Evolutionary conservation across 2,888 invertebrate genomes (phyloP), one percentile per base, ranked within the genome.

Genomic region (Noctua janthina): DNA sequence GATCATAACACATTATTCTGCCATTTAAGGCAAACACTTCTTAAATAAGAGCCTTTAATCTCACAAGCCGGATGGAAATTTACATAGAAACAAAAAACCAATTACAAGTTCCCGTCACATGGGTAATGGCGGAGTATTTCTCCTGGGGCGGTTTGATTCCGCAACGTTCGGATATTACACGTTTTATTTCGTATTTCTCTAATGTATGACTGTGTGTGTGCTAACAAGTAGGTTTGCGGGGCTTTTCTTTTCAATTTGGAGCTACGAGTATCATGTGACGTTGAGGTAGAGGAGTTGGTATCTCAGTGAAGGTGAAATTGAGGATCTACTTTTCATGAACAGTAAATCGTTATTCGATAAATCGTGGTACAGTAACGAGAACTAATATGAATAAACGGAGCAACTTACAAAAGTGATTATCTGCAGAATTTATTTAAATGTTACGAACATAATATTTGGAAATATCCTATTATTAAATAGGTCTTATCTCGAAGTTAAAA

Each of bases 61-160:
- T 90, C 83, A 81, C 81, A 80, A 88, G 79, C 82, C 79, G 74
- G 85, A 88, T 81, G 81, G 79, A 81, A 88, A 90, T 91, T 90
- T 91, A 87, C 91, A 90, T 90, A 88, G 90, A 89, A 92, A 92
- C 90, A 92, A 92, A 92, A 92, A 92, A 89, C 89, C 92, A 92
- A 92, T 92, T 92, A 92, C 92, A 89, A 87, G 86, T 89, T 88
- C 86, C 87, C 87, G 92, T 91, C 92, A 90, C 92, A 91, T 89
- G 90, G 91, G 91, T 91, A 91, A 92, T 89, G 83, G 87, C 81
- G 86, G 87, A 88, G 89, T 91, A 91, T 90, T 91, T 87, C 92
- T 91, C 91, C 86, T 78, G 92, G 89, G 92, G 91, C 88, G 88
- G 86, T 87, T 89, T 86, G 88, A 89, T 90, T 88, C 86, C 74